Percentiles rank a stretch among this genome's conserved stretches.
phyloP scores from a whole-genome alignment of 2,797 vertebrate genomes.

The Acrocephalus scirpaceus region DNA sequence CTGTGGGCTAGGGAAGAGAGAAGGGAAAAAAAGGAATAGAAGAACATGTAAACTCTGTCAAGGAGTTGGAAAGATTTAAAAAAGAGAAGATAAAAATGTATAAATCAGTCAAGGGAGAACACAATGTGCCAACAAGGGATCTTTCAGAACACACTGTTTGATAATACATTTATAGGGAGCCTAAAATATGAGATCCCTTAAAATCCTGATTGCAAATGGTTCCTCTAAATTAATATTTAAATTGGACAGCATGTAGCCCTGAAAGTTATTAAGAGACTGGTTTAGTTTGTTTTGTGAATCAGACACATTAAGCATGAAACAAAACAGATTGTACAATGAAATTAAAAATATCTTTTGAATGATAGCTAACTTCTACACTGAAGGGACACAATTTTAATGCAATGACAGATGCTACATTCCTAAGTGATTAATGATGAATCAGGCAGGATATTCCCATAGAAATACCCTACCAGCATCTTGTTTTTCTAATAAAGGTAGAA shows the following conservation, averaged over 20 bases:
- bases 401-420: not conserved
- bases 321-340: not conserved
- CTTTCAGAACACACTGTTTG: not conserved
- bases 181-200: not conserved
- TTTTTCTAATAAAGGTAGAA: not conserved
- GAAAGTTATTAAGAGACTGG: not conserved
- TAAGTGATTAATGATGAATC: not conserved
- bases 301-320: not conserved
- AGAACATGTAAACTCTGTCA: not conserved
- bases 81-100: not conserved
- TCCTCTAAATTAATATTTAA: not conserved
- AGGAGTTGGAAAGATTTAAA: not conserved
- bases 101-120: not conserved
- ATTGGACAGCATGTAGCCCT: not conserved
- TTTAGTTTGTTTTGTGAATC: not conserved
- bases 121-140: not conserved
- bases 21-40: conserved; percentile 41
- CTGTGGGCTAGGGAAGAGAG: conserved; percentile 86
- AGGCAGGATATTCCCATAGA: not conserved
- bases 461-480: not conserved
- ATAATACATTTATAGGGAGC: not conserved
- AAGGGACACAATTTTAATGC: not conserved
- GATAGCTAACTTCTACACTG: not conserved
- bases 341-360: not conserved
- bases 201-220: not conserved